Conservation (phyloP, 35 echinoderm and acorn worm genomes). For the Patiria miniata region DNA sequence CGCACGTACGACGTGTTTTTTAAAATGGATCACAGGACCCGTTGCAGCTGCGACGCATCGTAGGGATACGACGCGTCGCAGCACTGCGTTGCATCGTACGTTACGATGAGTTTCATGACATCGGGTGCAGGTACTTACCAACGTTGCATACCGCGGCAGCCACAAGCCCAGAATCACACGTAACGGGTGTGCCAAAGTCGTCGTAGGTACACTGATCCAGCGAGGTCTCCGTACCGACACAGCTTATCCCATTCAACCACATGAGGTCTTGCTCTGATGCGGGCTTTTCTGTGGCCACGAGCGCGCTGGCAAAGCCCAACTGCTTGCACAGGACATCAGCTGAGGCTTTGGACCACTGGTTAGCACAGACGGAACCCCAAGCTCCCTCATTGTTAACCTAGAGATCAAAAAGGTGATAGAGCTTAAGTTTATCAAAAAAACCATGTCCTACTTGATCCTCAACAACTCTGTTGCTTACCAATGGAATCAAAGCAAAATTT, state of each 20-base stretch:
- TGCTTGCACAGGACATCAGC: slow-evolving; percentile 34
- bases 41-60: no score
- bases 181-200: neutral
- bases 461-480: no score
- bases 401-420: neutral
- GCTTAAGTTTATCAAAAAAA: no score
- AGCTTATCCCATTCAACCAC: neutral
- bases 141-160: neutral
- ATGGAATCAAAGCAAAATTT: no score
- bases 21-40: no score
- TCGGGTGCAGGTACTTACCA: neutral
- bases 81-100: no score
- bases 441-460: no score
- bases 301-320: slow-evolving; percentile 29
- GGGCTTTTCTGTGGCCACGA: neutral
- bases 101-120: no score
- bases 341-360: slow-evolving; percentile 23
- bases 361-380: slow-evolving; percentile 39
- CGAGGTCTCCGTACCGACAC: neutral
- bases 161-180: neutral
- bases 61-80: no score
- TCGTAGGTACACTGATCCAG: slow-evolving; percentile 14
- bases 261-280: neutral
- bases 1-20: no score
- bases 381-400: neutral